Evolutionary conservation across 2,113 vertebrate species (phyloP), one percentile per base, ranked within the genome.

Genomic region (Takifugu bimaculatus): DNA sequence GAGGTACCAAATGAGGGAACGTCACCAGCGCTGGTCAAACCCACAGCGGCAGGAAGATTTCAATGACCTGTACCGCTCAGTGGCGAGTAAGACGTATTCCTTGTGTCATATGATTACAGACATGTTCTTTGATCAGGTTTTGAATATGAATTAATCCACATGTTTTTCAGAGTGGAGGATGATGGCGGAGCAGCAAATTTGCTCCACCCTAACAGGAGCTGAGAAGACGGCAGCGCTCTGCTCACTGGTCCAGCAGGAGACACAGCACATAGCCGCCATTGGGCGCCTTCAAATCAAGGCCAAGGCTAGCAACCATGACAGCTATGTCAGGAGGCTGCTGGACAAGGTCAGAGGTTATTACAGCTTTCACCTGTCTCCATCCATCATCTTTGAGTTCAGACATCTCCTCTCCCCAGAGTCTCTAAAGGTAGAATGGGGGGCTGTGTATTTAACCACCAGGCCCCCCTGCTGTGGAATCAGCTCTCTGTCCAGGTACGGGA

Each of bases 141-240:
- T 20, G 20, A 20, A 20, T 20, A 20, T 20, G 20, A 20, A 20
- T 20, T 20, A 47, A 1, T 14, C 4, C 26, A 35, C 65, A 52
- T 81, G 59, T 70, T 50, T 76, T 57, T 42, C 86, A 99, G 97
- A 88, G 27, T 99, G 97, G 97, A 78, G 85, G 60, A 51, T 65
- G 27, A 92, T 95, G 70, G 91, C 96, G 81, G 63, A 86, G 27
- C 70, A 83, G 27, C 39, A 0, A 11, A 93, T 98, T 77, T 88
- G 93, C 75, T 74, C 65, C 1, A 70, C 65, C 55, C 77, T 93
- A 27, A 77, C 44, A 54, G 94, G 95, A 56, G 91, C 91, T 0
- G 92, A 95, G 85, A 92, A 93, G 81, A 98, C 94, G 74, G 92
- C 91, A 1, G 92, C 93, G 2, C 86, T 99, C 26, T 96, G 91